Evolutionary conservation across 2,797 vertebrate species (phyloP), one percentile per base, ranked within the genome.

Genomic region (Tolypeutes matacus): DNA sequence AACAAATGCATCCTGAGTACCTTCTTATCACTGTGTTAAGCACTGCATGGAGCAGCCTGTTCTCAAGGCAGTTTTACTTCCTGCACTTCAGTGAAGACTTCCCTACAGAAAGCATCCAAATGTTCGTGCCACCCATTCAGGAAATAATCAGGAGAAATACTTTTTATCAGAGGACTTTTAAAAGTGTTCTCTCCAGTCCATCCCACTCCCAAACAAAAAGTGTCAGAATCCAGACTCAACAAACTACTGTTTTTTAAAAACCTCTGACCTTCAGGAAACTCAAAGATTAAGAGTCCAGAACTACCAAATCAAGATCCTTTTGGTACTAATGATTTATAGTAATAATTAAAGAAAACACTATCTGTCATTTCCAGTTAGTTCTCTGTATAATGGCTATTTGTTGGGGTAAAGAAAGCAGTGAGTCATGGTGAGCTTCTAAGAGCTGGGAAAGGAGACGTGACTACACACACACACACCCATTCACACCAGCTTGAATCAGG

Each of bases 341-440:
- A 88, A 86, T 86, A 78, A 94, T 60, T 75, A 90, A 93, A 92
- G 89, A 78, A 93, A 95, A 84, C 64, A 73, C 23, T 88, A 31
- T 82, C 65, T 72, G 75, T 87, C 78, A 76, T 89, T 97, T 96
- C 70, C 86, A 92, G 34, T 93, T 83, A 91, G 86, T 91, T 96
- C 75, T 85, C n/a, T 31, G 53, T 27, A 80, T 76, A 65, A 80
- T 86, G 17, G 85, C 73, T 89, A 77, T 70, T 75, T 88, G 2
- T 84, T 86, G 34, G 56, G 29, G 39, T 8, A 60, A 89, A 82
- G 42, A 91, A 70, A 93, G 42, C 25, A 87, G 23, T 39, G 77
- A 95, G 13, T 96, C 86, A 82, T 17, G 9, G n/a, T 31, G 53
- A 85, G n/a, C 25, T 31, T 90, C 87, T 95, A 90, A 77, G 42